These are phyloP conservation scores for Virgularia gustaviana DNA, from an alignment of 92 coral and sea anemone species.

Conservation along the genomic window DNA sequence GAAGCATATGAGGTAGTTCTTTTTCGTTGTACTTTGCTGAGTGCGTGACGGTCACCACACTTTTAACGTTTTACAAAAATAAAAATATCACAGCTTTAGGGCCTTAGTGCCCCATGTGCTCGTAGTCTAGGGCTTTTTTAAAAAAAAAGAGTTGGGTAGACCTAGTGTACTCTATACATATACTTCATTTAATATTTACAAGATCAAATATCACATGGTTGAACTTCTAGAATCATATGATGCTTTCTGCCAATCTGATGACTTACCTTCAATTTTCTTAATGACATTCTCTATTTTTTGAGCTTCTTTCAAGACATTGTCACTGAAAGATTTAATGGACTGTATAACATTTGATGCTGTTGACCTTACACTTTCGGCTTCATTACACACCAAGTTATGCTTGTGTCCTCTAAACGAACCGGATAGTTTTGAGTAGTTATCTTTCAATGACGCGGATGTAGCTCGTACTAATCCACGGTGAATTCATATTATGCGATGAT, in stretches of 20 bases:
- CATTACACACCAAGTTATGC: constrained; percentile 83
- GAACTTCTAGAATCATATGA: too few species aligned
- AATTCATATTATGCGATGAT: too few species aligned
- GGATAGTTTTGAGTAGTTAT: too few species aligned
- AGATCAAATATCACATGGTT: too few species aligned
- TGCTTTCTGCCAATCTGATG: too few species aligned
- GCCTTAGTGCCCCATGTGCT: too few species aligned
- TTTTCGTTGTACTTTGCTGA: background rate
- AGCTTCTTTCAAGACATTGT: constrained; percentile 87
- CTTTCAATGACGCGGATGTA: too few species aligned
- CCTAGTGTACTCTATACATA: too few species aligned
- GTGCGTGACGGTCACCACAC: background rate
- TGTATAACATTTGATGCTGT: constrained; percentile 90
- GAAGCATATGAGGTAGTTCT: constrained; percentile 81
- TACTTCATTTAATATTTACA: too few species aligned
- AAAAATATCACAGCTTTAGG: background rate
- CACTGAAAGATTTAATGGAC: constrained; percentile 85
- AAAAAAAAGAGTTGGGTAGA: too few species aligned
- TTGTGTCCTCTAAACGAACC: constrained; percentile 91
- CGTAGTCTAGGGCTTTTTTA: too few species aligned
- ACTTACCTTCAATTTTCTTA: constrained; percentile 90
- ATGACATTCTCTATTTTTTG: constrained; percentile 78
- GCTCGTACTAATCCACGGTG: too few species aligned
- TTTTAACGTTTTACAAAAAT: background rate
- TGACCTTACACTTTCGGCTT: constrained; percentile 84